phyloP scores from a whole-genome alignment of 2,797 vertebrate species.

The Acanthiza pusilla region DNA sequence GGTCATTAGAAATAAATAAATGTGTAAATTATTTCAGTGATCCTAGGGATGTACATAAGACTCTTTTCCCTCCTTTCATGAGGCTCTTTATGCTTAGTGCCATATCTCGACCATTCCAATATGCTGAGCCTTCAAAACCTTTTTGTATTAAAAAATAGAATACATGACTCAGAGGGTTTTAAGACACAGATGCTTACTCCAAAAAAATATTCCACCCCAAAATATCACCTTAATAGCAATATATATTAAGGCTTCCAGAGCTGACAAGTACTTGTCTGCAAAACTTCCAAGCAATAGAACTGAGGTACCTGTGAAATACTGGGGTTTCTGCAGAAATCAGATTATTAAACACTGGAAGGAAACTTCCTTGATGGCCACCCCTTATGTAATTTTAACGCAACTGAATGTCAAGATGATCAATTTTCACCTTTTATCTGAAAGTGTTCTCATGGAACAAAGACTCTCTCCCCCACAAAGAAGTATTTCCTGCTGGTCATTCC shows the following conservation, averaged over 20 bases:
- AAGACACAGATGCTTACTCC: neutral
- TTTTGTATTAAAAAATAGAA: slow-evolving; percentile 30
- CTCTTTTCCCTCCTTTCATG: neutral
- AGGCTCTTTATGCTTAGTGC: neutral
- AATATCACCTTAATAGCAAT: slow-evolving; percentile 1
- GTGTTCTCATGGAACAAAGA: neutral
- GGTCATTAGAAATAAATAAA: neutral
- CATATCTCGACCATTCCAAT: neutral
- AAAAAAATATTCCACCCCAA: neutral
- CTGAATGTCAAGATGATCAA: neutral
- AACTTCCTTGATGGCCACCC: neutral
- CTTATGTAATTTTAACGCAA: neutral
- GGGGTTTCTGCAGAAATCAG: neutral
- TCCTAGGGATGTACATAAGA: neutral
- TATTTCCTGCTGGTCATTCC: neutral
- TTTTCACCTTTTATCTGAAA: slow-evolving; percentile 8
- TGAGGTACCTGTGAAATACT: neutral
- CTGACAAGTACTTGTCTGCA: neutral
- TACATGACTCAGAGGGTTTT: slow-evolving; percentile 21
- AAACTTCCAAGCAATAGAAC: neutral
- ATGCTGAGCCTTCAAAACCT: neutral
- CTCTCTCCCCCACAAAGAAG: neutral
- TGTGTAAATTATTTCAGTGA: neutral
- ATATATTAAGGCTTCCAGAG: neutral
- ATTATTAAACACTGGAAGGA: neutral